Evolutionary conservation across 2,888 invertebrate species (phyloP).

Genomic region (Cabera pusaria): DNA sequence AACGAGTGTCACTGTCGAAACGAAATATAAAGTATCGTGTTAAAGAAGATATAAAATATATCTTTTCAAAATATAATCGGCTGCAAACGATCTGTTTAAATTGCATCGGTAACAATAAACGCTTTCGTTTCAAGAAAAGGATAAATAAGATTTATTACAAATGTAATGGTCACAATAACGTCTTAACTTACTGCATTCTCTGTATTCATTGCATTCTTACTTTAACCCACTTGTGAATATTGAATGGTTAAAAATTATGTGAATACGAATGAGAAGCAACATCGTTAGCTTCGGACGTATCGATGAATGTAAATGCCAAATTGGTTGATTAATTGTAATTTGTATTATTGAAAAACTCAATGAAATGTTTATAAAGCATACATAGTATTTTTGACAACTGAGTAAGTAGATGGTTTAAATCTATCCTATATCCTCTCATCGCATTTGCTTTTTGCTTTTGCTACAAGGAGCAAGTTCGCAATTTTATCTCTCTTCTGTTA

Average conservation of each 20-base stretch:
- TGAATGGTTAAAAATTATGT: constrained; percentile 22
- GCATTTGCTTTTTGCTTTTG: no score
- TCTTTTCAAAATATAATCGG: constrained; percentile 39
- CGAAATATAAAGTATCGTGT: constrained; percentile 18
- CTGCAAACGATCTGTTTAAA: constrained; percentile 53
- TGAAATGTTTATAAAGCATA: no score
- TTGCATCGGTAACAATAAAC: constrained; percentile 60
- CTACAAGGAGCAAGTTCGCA: no score
- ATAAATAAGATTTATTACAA: constrained; percentile 66
- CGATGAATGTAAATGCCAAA: constrained; percentile 3
- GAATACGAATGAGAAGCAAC: constrained; percentile 15
- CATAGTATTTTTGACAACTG: no score
- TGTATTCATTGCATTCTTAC: constrained; percentile 19
- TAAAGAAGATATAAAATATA: constrained; percentile 40
- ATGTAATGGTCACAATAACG: constrained; percentile 54
- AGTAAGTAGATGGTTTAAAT: no score
- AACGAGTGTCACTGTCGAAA: constrained; percentile 18
- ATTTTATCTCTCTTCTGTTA: no score
- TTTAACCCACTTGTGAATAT: constrained; percentile 20
- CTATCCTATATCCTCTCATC: no score
- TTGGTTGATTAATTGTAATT: constrained; percentile 10
- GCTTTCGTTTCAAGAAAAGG: constrained; percentile 54
- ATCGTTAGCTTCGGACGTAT: constrained; percentile 12
- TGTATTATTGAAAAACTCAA: no score
- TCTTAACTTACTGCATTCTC: constrained; percentile 44